phyloP scores from a whole-genome alignment of 2,888 invertebrate species.

The Plagodis dolabraria region DNA sequence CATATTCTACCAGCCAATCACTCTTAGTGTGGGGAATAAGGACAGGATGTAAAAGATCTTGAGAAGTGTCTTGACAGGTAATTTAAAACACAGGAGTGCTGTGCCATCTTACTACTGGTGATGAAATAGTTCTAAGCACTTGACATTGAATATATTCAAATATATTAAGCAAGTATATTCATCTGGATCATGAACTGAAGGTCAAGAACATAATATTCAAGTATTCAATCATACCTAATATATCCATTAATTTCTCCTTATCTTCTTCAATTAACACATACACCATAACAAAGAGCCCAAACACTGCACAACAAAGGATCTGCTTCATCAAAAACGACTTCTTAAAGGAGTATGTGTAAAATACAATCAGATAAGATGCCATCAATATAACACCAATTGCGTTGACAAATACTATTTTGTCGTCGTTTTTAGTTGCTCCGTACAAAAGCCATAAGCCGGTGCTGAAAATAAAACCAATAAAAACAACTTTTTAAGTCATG shows the following conservation, averaged over 20 bases:
- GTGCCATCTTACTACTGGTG: no score
- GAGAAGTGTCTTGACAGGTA: no score
- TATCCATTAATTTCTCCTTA: conserved; percentile 76
- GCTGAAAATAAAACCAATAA: conserved; percentile 75
- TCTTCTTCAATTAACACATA: conserved; percentile 86
- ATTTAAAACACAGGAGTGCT: no score
- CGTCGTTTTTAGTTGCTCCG: conserved; percentile 89
- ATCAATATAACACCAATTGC: conserved; percentile 89
- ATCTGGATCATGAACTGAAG: no score
- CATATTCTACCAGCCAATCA: no score
- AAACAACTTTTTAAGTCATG: background rate
- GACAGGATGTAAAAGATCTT: no score
- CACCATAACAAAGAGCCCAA: conserved; percentile 83
- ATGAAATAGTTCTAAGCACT: no score
- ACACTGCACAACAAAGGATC: conserved; percentile 77
- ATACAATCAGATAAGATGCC: conserved; percentile 88
- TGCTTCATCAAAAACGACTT: conserved; percentile 88
- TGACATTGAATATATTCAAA: no score
- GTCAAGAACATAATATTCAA: no score
- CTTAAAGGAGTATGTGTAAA: conserved; percentile 89
- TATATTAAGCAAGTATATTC: no score
- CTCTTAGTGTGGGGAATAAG: no score
- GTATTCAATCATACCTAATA: conserved; percentile 84
- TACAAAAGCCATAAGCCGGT: conserved; percentile 92
- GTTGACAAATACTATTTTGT: conserved; percentile 90